Evolutionary conservation across 2,113 vertebrate species (phyloP).

Genomic region (Zosterops japonicus): DNA sequence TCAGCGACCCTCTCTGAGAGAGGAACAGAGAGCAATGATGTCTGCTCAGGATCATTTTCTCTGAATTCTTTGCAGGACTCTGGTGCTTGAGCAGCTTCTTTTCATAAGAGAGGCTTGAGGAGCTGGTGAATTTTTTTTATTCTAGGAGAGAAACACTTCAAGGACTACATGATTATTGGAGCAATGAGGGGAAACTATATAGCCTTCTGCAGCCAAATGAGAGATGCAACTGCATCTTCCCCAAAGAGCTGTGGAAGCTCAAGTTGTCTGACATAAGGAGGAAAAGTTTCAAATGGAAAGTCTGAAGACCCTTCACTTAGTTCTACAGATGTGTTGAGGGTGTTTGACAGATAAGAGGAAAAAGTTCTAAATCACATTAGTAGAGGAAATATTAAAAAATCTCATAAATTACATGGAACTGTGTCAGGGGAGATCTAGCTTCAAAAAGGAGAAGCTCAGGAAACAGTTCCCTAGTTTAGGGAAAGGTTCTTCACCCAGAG

Average conservation of each 20-base stretch:
- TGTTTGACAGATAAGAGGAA: background rate
- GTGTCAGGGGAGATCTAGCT: no score
- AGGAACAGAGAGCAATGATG: background rate
- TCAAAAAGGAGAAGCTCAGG: background rate
- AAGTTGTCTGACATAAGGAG: background rate
- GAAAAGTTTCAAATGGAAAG: background rate
- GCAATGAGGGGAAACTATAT: background rate
- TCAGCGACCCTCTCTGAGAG: background rate
- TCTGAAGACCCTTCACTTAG: background rate
- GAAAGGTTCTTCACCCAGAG: background rate
- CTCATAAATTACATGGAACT: background rate
- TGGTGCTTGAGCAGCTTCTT: background rate
- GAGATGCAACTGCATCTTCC: background rate
- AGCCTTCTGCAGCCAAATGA: background rate
- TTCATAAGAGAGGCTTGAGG: background rate
- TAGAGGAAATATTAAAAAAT: background rate
- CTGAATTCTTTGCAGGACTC: background rate
- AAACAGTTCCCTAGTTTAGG: background rate
- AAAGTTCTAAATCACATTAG: background rate
- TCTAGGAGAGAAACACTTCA: background rate
- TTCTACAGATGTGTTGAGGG: fast-evolving
- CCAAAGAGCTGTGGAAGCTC: background rate
- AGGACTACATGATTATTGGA: background rate
- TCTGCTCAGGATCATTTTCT: background rate
- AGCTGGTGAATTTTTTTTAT: background rate